Evolutionary conservation across 2,888 invertebrate genomes (phyloP).

Genomic region (Ecliptopera silaceata): DNA sequence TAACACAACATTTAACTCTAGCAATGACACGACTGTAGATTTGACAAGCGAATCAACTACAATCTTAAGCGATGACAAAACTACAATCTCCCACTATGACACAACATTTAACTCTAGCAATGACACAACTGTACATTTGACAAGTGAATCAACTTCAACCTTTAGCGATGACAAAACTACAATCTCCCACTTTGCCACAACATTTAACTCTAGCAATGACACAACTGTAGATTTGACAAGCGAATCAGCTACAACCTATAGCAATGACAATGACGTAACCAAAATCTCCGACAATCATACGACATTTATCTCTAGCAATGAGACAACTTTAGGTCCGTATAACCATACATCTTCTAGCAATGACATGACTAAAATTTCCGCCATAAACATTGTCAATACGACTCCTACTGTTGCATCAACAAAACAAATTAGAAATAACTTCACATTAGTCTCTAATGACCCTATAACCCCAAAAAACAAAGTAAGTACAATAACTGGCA

Average conservation of each 20-base stretch:
- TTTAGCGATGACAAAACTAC: too few species aligned
- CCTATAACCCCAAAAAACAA: too few species aligned
- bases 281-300: too few species aligned
- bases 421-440: too few species aligned
- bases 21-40: background rate
- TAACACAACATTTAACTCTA: background rate
- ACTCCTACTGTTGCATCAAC: too few species aligned
- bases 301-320: background rate
- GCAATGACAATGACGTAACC: too few species aligned
- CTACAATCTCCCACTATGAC: background rate
- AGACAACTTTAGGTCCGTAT: background rate
- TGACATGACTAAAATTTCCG: too few species aligned
- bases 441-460: too few species aligned
- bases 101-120: background rate
- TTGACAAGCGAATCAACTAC: background rate
- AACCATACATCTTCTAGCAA: background rate
- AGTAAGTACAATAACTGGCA: too few species aligned
- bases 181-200: background rate
- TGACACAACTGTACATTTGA: too few species aligned
- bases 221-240: background rate
- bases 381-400: too few species aligned
- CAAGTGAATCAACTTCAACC: background rate
- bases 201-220: background rate
- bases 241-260: background rate
- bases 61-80: background rate